phyloP scores from a whole-genome alignment of 2,888 invertebrate species.

The Branchipolynoe longqiensis region DNA sequence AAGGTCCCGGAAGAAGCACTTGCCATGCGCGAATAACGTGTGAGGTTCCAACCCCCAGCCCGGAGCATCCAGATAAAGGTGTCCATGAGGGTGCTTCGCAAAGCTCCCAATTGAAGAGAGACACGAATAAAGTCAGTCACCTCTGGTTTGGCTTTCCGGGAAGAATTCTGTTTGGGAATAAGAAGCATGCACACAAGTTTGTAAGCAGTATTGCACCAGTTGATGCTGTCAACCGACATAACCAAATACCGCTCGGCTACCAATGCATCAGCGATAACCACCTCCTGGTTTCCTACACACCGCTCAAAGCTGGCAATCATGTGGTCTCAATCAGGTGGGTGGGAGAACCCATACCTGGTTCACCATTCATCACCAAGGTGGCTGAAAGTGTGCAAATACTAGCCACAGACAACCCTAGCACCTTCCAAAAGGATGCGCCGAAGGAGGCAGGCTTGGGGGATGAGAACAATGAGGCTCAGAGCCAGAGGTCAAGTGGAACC shows the following conservation, averaged over 20 bases:
- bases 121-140: background rate
- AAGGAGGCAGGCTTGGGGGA: conserved; percentile 47
- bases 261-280: conserved; percentile 74
- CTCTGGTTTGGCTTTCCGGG: background rate
- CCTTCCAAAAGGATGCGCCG: background rate
- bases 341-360: conserved; percentile 72
- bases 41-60: conserved; percentile 6
- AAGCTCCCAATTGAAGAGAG: background rate
- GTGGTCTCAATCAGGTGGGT: conserved; percentile 73
- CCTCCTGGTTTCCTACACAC: conserved; percentile 75
- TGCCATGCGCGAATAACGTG: conserved; percentile 53
- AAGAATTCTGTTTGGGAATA: background rate
- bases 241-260: conserved; percentile 73
- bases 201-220: background rate
- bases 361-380: conserved; percentile 75
- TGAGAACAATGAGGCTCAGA: background rate
- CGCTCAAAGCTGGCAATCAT: conserved; percentile 74
- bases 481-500: background rate
- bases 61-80: background rate
- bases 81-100: no score
- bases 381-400: conserved; percentile 60
- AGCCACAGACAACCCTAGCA: conserved; percentile 3
- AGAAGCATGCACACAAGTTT: no score
- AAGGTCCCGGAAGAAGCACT: conserved; percentile 18
- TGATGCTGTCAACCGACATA: background rate